These are phyloP conservation scores for Lemur catta DNA, from an alignment of 2,797 vertebrate genomes.

Conservation along the genomic window DNA sequence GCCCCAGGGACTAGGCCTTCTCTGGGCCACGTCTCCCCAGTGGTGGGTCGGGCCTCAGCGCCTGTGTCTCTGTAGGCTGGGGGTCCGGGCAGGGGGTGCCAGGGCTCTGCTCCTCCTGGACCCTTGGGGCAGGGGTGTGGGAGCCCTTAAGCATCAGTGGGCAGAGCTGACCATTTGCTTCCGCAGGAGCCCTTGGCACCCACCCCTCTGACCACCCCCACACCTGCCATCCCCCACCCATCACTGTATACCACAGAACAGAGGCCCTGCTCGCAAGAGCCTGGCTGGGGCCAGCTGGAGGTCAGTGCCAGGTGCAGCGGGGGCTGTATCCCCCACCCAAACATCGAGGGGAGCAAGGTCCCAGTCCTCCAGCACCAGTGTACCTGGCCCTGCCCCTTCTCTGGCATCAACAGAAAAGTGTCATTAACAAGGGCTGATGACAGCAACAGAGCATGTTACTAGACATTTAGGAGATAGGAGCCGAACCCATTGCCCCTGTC, in stretches of 20 bases:
- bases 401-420: not conserved
- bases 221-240: not conserved
- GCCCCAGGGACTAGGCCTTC: not conserved
- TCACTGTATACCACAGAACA: not conserved
- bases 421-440: not conserved
- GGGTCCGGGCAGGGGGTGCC: not conserved
- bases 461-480: not conserved
- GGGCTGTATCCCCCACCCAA: not conserved
- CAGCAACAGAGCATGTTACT: not conserved
- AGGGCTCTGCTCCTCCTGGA: not conserved
- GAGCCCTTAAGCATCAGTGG: not conserved
- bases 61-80: not conserved
- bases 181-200: not conserved
- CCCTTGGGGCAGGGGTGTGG: not conserved
- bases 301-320: not conserved
- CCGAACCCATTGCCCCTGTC: not conserved
- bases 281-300: not conserved
- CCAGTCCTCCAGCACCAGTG: not conserved
- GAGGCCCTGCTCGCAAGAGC: not conserved
- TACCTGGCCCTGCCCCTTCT: not conserved
- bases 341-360: not conserved
- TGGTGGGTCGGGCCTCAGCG: not conserved
- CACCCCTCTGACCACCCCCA: not conserved
- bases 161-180: not conserved
- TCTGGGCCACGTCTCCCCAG: not conserved